Evolutionary conservation across 2,888 invertebrate genomes (phyloP).

Genomic region (Seladonia tumulorum): DNA sequence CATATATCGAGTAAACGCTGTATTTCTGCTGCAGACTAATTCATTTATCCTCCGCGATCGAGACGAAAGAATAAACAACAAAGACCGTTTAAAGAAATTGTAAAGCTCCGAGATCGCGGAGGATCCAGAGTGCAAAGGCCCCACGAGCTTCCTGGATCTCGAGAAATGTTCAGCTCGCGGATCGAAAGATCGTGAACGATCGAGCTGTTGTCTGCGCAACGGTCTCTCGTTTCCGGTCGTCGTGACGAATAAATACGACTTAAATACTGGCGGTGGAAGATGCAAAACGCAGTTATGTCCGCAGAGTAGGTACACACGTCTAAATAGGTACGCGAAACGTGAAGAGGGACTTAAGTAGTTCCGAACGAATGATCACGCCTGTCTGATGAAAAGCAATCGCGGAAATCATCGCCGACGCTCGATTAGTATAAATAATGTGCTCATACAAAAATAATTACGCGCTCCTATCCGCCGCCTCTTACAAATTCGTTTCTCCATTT

Average conservation of each 20-base stretch:
- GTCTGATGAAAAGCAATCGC: conserved; percentile 55
- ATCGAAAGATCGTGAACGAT: background rate
- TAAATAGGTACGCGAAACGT: conserved; percentile 61
- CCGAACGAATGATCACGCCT: conserved; percentile 62
- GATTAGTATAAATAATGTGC: conserved; percentile 64
- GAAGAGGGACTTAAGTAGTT: conserved; percentile 63
- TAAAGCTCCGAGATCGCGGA: background rate
- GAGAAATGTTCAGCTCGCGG: background rate
- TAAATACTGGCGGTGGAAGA: conserved; percentile 76
- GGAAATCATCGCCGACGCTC: conserved; percentile 57
- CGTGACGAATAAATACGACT: conserved; percentile 73
- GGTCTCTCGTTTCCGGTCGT: conserved; percentile 4
- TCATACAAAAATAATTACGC: conserved; percentile 71
- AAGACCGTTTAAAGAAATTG: background rate
- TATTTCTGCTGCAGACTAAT: conserved; percentile 20
- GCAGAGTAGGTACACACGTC: conserved; percentile 51
- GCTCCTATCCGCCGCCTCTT: conserved; percentile 32
- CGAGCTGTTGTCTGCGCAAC: conserved; percentile 6
- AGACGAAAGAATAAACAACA: background rate
- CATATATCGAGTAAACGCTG: no score
- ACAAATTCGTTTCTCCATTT: conserved; percentile 16
- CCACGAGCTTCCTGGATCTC: conserved; percentile 4
- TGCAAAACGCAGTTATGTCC: conserved; percentile 63
- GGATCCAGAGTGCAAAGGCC: conserved; percentile 16
- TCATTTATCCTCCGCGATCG: no score